Conservation (phyloP, 2,888 invertebrate genomes). For the Patella caerulea region DNA sequence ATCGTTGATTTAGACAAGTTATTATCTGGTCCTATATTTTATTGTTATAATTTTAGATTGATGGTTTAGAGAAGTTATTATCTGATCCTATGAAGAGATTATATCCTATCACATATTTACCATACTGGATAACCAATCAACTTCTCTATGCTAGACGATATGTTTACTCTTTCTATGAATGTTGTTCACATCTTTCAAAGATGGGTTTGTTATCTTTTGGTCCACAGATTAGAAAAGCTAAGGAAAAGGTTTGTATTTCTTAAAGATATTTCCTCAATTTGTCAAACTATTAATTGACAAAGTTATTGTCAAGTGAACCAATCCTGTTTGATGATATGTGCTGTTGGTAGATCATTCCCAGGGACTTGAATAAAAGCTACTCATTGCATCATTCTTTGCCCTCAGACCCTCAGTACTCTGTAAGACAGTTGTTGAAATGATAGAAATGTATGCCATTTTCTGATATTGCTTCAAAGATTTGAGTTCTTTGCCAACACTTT, state of each 20-base stretch:
- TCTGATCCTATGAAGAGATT: constrained; percentile 80
- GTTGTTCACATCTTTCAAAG: constrained; percentile 77
- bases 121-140: constrained; percentile 74
- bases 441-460: too few species aligned
- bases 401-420: too few species aligned
- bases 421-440: too few species aligned
- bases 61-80: constrained; percentile 76
- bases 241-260: constrained; percentile 76
- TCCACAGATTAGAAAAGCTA: constrained; percentile 78
- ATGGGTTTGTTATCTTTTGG: constrained; percentile 81
- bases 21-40: too few species aligned
- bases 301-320: too few species aligned
- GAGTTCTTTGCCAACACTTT: neutral
- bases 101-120: constrained; percentile 77
- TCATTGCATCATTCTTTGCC: too few species aligned
- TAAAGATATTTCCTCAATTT: neutral
- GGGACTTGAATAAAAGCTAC: too few species aligned
- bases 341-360: too few species aligned
- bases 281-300: neutral
- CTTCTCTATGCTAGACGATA: constrained; percentile 77
- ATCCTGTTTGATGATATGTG: too few species aligned
- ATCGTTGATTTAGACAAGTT: too few species aligned
- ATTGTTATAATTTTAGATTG: constrained; percentile 65
- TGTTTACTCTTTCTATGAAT: constrained; percentile 76
- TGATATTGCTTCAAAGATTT: neutral